These are phyloP conservation scores for Keiferia lycopersicella DNA, from an alignment of 2,888 invertebrate species.

Conservation along the genomic window DNA sequence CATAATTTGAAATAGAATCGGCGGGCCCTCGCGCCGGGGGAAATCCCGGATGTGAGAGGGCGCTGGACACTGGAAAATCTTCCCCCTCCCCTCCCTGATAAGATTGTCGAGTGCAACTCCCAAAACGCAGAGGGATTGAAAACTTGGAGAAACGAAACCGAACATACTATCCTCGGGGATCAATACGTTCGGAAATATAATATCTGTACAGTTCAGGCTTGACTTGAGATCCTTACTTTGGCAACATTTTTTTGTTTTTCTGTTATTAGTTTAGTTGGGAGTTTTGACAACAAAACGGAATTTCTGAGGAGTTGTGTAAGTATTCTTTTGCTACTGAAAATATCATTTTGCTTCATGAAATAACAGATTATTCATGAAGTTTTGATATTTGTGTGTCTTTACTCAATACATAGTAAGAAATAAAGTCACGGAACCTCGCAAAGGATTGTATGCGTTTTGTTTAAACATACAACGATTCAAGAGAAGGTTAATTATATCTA, in stretches of 20 bases:
- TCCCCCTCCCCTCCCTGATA: constrained; percentile 70
- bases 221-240: constrained; percentile 56
- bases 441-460: too few relatives aligned
- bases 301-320: constrained; percentile 5
- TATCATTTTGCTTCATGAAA: neutral
- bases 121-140: constrained; percentile 79
- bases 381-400: too few relatives aligned
- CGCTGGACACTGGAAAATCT: constrained; percentile 77
- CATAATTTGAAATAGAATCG: constrained; percentile 76
- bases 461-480: too few relatives aligned
- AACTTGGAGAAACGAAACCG: constrained; percentile 77
- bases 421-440: too few relatives aligned
- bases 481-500: too few relatives aligned
- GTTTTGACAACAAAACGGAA: constrained; percentile 24
- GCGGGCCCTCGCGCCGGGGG: constrained; percentile 60
- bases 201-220: constrained; percentile 69
- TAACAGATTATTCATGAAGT: too few relatives aligned
- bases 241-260: constrained; percentile 52
- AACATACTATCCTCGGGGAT: constrained; percentile 74
- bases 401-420: too few relatives aligned
- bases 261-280: constrained; percentile 52
- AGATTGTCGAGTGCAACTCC: constrained; percentile 81
- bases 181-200: constrained; percentile 78
- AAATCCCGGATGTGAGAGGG: constrained; percentile 75
- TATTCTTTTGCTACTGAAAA: neutral